Conservation (phyloP, 1,140 invertebrate species). For the Phortica variegata region DNA sequence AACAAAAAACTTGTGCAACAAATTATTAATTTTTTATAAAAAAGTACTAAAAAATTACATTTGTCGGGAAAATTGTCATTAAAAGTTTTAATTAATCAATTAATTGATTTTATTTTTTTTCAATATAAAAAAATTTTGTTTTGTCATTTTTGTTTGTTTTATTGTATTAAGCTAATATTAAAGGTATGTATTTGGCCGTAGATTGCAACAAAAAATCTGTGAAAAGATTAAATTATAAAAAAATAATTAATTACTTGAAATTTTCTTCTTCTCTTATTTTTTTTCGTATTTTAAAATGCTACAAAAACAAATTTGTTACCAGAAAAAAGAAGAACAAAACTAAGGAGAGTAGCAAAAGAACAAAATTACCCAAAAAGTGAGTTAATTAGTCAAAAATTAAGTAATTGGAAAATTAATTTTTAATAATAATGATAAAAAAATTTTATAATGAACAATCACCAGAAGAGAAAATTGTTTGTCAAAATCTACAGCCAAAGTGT, state of each 20-base stretch:
- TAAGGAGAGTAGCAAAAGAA: slow-evolving; percentile 26
- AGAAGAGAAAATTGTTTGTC: slow-evolving; percentile 38
- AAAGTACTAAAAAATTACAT: slow-evolving; percentile 46
- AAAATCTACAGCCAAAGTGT: slow-evolving; percentile 55
- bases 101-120: slow-evolving; percentile 7
- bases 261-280: slow-evolving; percentile 13
- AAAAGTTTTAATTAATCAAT: slow-evolving; percentile 16
- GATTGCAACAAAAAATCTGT: slow-evolving; percentile 58
- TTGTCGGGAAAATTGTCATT: slow-evolving; percentile 23
- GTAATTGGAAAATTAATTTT: slow-evolving; percentile 34
- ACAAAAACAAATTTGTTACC: slow-evolving; percentile 17
- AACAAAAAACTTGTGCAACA: slow-evolving; percentile 28
- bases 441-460: slow-evolving; percentile 44
- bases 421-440: slow-evolving; percentile 20
- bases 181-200: slow-evolving; percentile 57
- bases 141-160: background rate
- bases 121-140: slow-evolving; percentile 35
- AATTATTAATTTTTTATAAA: slow-evolving; percentile 39
- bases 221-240: slow-evolving; percentile 57
- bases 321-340: slow-evolving; percentile 6
- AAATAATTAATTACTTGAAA: slow-evolving; percentile 46
- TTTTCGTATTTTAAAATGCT: slow-evolving; percentile 20
- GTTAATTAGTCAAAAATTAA: slow-evolving; percentile 27
- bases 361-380: slow-evolving; percentile 1
- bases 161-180: slow-evolving; percentile 47